phyloP scores from a whole-genome alignment of 2,113 vertebrate genomes.

The Pituophis catenifer region DNA sequence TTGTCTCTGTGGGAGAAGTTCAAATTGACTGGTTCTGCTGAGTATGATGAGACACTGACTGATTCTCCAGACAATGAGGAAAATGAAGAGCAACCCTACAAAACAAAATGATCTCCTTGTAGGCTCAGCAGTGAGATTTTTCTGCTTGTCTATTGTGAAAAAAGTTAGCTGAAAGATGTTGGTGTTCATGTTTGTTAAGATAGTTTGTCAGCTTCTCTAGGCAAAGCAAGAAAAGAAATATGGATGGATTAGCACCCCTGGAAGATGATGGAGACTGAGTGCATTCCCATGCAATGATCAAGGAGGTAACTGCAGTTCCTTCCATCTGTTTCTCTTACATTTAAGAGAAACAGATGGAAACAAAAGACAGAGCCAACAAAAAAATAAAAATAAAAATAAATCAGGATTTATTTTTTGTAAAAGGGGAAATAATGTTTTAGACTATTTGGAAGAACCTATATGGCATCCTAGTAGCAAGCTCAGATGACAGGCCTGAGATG shows the following conservation, averaged over 20 bases:
- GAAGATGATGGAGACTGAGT: constrained; percentile 30
- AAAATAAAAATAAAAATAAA: not conserved
- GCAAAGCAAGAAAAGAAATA: not conserved
- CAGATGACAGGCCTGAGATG: not conserved
- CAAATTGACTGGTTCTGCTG: not conserved
- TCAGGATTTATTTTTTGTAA: constrained; percentile 13
- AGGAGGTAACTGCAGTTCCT: not conserved
- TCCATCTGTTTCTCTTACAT: not conserved
- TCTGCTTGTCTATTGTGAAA: not conserved
- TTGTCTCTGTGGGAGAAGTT: not conserved
- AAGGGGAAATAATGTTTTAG: not conserved
- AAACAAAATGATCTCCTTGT: not conserved
- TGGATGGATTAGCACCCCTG: not conserved
- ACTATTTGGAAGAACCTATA: not conserved
- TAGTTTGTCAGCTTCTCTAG: constrained; percentile 15
- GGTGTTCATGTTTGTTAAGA: not conserved
- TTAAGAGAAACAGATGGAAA: not conserved
- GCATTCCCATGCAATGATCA: not conserved
- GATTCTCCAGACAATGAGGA: not conserved
- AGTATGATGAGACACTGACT: not conserved
- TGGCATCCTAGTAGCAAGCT: not conserved
- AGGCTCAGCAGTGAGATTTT: not conserved
- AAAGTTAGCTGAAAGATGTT: constrained; percentile 4
- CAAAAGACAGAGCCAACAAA: not conserved
- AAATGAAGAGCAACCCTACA: not conserved